Conservation (phyloP, 2,888 invertebrate genomes). For the Drosophila mimetica region DNA sequence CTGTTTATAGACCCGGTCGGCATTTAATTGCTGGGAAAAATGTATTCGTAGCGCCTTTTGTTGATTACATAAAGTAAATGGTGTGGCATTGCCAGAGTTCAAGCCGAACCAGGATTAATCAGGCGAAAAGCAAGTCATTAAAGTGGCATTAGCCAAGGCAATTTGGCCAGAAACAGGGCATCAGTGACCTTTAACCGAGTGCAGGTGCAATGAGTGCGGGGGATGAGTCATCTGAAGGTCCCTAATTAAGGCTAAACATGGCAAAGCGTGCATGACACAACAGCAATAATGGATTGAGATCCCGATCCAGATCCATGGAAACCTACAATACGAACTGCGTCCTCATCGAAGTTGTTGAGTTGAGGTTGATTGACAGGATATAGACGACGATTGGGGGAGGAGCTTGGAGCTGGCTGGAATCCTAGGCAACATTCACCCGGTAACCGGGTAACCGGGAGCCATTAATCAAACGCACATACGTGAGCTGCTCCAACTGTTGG, state of each 20-base stretch:
- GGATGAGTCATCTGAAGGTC: slow-evolving; percentile 26
- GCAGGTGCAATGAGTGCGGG: slow-evolving; percentile 22
- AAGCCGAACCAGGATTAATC: slow-evolving; percentile 29
- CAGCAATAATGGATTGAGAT: slow-evolving; percentile 10
- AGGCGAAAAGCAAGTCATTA: slow-evolving; percentile 30
- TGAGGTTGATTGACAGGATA: slow-evolving; percentile 68
- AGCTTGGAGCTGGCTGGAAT: slow-evolving; percentile 13
- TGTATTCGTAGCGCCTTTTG: slow-evolving; percentile 1
- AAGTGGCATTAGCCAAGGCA: slow-evolving; percentile 27
- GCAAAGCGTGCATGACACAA: slow-evolving; percentile 41
- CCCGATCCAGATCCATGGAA: slow-evolving; percentile 29
- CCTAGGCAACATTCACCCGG: slow-evolving; percentile 13
- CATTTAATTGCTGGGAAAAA: slow-evolving; percentile 61
- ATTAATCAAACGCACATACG: slow-evolving; percentile 68
- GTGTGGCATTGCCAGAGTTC: slow-evolving; percentile 10
- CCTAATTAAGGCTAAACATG: slow-evolving; percentile 56
- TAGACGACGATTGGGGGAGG: slow-evolving; percentile 29
- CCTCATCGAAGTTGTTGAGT: slow-evolving; percentile 44
- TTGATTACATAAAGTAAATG: slow-evolving; percentile 30
- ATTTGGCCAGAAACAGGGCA: slow-evolving; percentile 1
- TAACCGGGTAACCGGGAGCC: slow-evolving; percentile 21
- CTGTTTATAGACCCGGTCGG: slow-evolving; percentile 70
- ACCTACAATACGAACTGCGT: slow-evolving; percentile 61
- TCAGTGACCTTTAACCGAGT: slow-evolving; percentile 54
- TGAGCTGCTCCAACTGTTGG: slow-evolving; percentile 35